These are phyloP conservation scores for Mactromeris polynyma DNA, from an alignment of 2,888 invertebrate species.

Conservation along the genomic window DNA sequence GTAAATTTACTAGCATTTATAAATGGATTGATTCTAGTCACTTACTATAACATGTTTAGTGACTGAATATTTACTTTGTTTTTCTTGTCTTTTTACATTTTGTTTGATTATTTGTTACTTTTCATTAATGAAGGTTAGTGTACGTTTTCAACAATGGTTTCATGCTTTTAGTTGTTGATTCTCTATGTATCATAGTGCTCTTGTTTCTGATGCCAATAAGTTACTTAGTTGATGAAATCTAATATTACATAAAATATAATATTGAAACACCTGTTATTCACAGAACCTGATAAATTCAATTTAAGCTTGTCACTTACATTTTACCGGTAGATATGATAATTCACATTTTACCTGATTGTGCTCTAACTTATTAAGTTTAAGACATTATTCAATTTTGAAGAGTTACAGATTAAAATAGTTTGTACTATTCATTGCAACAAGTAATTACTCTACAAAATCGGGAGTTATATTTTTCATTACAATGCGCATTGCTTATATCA, in stretches of 20 bases:
- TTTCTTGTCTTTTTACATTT: slow-evolving; percentile 29
- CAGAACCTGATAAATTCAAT: too few relatives aligned
- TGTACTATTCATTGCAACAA: neutral
- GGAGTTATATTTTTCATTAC: neutral
- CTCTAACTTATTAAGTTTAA: neutral
- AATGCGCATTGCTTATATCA: neutral
- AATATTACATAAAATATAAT: too few relatives aligned
- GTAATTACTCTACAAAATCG: neutral
- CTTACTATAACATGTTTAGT: slow-evolving; percentile 40
- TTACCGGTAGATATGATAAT: neutral
- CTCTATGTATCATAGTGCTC: neutral
- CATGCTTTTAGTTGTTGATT: neutral
- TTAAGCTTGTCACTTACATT: too few relatives aligned
- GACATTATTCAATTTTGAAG: neutral
- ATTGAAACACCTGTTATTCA: too few relatives aligned
- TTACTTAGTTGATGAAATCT: too few relatives aligned
- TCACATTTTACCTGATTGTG: neutral
- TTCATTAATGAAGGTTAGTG: neutral
- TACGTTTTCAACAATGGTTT: neutral
- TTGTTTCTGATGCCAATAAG: too few relatives aligned
- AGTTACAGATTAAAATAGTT: neutral
- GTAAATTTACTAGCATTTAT: slow-evolving; percentile 57
- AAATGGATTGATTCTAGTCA: slow-evolving; percentile 64
- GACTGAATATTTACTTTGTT: slow-evolving; percentile 41
- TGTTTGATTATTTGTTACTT: neutral